Evolutionary conservation across 2,888 invertebrate genomes (phyloP).

Genomic region (Xylocampa areola): DNA sequence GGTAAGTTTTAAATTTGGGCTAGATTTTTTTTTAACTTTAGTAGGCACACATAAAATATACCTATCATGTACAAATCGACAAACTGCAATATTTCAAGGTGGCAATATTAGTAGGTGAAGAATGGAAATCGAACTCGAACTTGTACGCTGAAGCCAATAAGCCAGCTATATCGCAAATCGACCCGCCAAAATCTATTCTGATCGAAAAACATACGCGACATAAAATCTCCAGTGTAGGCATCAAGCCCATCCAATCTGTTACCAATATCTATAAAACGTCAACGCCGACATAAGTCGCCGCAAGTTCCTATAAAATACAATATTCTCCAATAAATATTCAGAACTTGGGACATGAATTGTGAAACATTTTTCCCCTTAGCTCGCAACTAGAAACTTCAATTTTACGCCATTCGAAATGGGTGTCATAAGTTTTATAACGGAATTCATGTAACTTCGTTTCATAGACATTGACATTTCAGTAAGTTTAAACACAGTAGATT

Average conservation of each 20-base stretch:
- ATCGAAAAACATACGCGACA: conserved; percentile 3
- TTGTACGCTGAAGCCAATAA: no score
- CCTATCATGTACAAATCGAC: no score
- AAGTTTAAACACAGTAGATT: conserved; percentile 67
- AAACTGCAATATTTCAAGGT: no score
- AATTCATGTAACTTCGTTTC: conserved; percentile 60
- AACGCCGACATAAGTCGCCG: conserved; percentile 24
- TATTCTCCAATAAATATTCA: conserved; percentile 56
- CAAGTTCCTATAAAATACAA: conserved; percentile 39
- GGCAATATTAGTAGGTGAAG: no score
- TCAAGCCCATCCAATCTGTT: conserved; percentile 31
- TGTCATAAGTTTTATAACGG: conserved; percentile 73
- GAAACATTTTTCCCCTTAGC: conserved; percentile 40
- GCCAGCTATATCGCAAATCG: not conserved
- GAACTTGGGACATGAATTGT: conserved; percentile 40
- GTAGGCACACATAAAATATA: no score
- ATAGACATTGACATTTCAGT: conserved; percentile 71
- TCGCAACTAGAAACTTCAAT: conserved; percentile 44
- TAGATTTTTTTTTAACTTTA: no score
- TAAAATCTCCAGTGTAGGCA: conserved; percentile 21
- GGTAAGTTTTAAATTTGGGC: no score
- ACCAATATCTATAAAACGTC: conserved; percentile 50
- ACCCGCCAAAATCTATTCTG: not conserved
- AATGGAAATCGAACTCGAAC: no score
- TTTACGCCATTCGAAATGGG: conserved; percentile 55